A percentile compares a stretch with the other conserved stretches of the same genome.
Evolutionary conservation across 2,888 invertebrate species (phyloP).

Genomic region (Nomada ferruginata): DNA sequence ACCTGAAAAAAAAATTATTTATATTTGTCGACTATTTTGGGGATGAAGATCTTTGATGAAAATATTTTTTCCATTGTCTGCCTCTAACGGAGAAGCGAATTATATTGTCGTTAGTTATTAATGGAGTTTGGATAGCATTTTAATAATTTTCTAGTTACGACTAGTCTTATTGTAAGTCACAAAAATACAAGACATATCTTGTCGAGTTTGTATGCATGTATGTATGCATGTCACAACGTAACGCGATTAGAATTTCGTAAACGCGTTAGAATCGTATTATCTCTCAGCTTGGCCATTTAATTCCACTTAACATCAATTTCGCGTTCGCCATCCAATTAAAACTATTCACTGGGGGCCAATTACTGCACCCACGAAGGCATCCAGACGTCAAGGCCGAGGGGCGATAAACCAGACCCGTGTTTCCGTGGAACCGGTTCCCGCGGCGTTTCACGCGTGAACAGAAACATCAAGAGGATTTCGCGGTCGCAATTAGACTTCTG

Average conservation of each 20-base stretch:
- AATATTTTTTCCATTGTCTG: too few relatives aligned
- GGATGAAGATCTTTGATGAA: too few relatives aligned
- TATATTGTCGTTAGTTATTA: too few relatives aligned
- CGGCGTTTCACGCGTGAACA: slow-evolving; percentile 22
- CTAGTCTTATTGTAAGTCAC: too few relatives aligned
- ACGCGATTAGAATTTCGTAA: slow-evolving; percentile 12
- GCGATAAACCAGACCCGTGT: slow-evolving; percentile 43
- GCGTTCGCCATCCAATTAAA: slow-evolving; percentile 49
- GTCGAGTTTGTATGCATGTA: not conserved
- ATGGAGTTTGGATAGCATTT: too few relatives aligned
- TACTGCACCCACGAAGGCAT: slow-evolving; percentile 37
- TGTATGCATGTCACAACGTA: not conserved
- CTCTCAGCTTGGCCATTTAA: slow-evolving; percentile 8
- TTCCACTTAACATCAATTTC: slow-evolving; percentile 41
- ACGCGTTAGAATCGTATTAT: not conserved
- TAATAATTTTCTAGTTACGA: too few relatives aligned
- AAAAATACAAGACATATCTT: not conserved
- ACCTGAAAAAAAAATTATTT: too few relatives aligned
- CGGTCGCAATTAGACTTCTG: slow-evolving; percentile 55
- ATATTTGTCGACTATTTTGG: too few relatives aligned
- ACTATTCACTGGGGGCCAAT: slow-evolving; percentile 48
- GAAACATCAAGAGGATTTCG: slow-evolving; percentile 35
- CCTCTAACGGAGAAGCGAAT: too few relatives aligned
- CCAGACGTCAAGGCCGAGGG: slow-evolving; percentile 28
- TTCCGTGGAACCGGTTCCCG: slow-evolving; percentile 48